Evolutionary conservation across 2,113 vertebrate species (phyloP).

Genomic region (Talpa occidentalis): DNA sequence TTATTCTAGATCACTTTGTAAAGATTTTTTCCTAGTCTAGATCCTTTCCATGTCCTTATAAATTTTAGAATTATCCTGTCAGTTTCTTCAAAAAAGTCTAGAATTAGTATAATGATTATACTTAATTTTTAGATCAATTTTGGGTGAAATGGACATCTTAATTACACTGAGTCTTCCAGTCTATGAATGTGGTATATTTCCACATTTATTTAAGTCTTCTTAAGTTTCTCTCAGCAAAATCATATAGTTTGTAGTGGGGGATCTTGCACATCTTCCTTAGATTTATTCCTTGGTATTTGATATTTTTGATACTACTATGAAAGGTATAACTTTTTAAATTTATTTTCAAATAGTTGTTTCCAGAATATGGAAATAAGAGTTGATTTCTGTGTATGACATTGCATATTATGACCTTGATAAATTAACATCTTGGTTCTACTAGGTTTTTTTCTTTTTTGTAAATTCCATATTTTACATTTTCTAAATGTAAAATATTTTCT

Average conservation of each 20-base stretch:
- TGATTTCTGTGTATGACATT: not conserved
- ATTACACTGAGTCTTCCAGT: not conserved
- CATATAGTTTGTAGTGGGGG: not conserved
- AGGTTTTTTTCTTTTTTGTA: not conserved
- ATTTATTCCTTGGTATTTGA: conserved; percentile 28
- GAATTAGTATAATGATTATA: not conserved
- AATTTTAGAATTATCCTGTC: conserved; percentile 20
- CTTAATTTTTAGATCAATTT: not conserved
- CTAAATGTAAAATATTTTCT: not conserved
- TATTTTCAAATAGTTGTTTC: conserved; percentile 17
- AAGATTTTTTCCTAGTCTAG: conserved; percentile 11
- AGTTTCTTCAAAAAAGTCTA: not conserved
- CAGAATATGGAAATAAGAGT: not conserved
- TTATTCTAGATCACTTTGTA: not conserved
- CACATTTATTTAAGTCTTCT: conserved; percentile 16
- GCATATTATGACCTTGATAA: not conserved
- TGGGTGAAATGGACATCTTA: not conserved
- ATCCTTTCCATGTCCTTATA: not conserved
- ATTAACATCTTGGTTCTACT: not conserved
- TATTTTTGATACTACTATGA: conserved; percentile 32
- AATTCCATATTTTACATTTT: conserved; percentile 9
- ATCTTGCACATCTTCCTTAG: not conserved
- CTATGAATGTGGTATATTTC: not conserved
- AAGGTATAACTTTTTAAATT: not conserved
- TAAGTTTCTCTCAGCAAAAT: not conserved